Percentiles rank a stretch among this genome's conserved stretches.
Conservation (phyloP, 1,140 invertebrate genomes). For the Camponotus floridanus region DNA sequence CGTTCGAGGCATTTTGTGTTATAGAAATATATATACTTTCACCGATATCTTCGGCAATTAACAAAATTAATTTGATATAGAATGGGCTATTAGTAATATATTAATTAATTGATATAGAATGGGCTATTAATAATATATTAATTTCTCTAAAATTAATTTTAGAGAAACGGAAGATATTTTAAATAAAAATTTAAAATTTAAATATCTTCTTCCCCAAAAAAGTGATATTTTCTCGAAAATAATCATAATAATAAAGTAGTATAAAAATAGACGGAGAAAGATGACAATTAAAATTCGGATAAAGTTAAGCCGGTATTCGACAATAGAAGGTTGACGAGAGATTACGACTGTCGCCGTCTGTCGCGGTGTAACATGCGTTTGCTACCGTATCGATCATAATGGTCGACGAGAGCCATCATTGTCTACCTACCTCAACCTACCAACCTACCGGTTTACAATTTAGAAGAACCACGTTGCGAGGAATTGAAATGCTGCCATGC, state of each 20-base stretch:
- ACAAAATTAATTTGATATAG: neutral
- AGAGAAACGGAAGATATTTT: neutral
- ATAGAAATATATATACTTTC: neutral
- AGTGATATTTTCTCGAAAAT: neutral
- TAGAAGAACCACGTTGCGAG: conserved; percentile 16
- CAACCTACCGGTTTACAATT: conserved; percentile 43
- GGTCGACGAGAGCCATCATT: conserved; percentile 36
- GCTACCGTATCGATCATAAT: conserved; percentile 25
- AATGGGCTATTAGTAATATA: no score
- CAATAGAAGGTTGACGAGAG: neutral
- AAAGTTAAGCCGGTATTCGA: neutral
- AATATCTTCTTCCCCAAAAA: neutral
- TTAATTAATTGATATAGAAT: neutral
- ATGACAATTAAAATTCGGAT: neutral
- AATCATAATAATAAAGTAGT: no score
- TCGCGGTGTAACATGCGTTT: neutral
- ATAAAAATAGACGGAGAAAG: neutral
- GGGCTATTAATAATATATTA: no score
- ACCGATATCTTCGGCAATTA: neutral
- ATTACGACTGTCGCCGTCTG: neutral
- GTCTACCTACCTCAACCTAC: conserved; percentile 14
- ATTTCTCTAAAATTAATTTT: neutral
- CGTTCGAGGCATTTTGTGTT: neutral
- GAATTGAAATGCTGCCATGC: conserved; percentile 46
- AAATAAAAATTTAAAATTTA: neutral